Conservation (phyloP, 2,113 vertebrate genomes). For the Pituophis catenifer region DNA sequence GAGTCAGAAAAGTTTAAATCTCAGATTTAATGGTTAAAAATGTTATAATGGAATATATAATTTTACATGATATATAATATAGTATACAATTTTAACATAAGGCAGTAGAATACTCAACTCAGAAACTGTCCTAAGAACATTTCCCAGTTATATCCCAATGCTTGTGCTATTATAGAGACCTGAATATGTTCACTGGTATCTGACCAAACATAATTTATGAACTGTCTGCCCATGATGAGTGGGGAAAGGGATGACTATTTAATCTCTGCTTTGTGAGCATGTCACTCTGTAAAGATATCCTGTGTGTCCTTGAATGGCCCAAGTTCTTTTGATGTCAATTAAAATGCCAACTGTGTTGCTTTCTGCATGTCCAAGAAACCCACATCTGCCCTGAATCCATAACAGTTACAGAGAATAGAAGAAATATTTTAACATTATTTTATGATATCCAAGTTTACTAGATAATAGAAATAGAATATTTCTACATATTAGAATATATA, state of each 20-base stretch:
- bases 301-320: background rate
- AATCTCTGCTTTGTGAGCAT: conserved; percentile 3
- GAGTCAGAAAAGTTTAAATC: background rate
- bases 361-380: background rate
- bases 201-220: background rate
- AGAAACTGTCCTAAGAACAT: background rate
- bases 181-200: background rate
- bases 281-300: background rate
- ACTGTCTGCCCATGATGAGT: background rate
- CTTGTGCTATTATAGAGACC: background rate
- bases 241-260: background rate
- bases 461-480: background rate
- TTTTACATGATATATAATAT: background rate
- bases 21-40: background rate
- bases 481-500: background rate
- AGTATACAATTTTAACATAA: background rate
- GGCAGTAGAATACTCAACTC: background rate
- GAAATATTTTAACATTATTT: background rate
- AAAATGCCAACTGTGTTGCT: background rate
- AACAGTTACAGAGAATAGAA: background rate
- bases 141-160: background rate
- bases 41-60: background rate
- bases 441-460: background rate
- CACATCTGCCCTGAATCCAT: background rate
- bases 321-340: conserved; percentile 5